Evolutionary conservation across 2,113 vertebrate species (phyloP).

Genomic region (Platysteira castanea): DNA sequence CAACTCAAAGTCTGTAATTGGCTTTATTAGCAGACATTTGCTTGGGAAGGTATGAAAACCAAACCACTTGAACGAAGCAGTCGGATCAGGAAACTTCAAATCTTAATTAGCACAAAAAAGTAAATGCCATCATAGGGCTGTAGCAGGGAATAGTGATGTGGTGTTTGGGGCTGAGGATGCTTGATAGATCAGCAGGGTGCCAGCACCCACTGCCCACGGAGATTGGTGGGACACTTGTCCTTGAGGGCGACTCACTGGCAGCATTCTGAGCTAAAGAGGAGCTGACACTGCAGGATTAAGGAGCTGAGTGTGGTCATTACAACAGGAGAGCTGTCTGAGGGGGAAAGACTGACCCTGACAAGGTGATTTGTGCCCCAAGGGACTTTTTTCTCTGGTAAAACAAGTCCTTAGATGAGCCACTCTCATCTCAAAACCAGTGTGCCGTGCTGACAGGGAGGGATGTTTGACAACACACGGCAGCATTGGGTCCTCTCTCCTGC

Average conservation of each 20-base stretch:
- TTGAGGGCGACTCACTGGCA: background rate
- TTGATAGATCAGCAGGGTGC: background rate
- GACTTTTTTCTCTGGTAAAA: background rate
- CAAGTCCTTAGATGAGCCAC: background rate
- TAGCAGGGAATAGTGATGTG: background rate
- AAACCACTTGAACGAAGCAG: fast-evolving
- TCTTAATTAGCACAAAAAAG: background rate
- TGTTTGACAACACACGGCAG: background rate
- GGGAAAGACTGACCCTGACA: background rate
- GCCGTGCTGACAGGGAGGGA: background rate
- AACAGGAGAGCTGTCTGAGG: background rate
- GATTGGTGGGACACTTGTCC: background rate
- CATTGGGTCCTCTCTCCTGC: background rate
- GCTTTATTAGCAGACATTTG: background rate
- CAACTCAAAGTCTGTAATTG: background rate
- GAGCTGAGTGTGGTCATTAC: background rate
- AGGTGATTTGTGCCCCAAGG: background rate
- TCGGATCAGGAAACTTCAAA: background rate
- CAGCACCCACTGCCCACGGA: background rate
- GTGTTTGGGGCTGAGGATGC: background rate
- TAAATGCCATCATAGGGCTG: background rate
- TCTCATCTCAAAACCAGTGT: background rate
- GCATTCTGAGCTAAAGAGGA: background rate
- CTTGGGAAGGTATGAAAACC: background rate
- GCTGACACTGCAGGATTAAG: background rate